Conservation (phyloP, 2,113 vertebrate genomes). For the Ceyx margarethae region DNA sequence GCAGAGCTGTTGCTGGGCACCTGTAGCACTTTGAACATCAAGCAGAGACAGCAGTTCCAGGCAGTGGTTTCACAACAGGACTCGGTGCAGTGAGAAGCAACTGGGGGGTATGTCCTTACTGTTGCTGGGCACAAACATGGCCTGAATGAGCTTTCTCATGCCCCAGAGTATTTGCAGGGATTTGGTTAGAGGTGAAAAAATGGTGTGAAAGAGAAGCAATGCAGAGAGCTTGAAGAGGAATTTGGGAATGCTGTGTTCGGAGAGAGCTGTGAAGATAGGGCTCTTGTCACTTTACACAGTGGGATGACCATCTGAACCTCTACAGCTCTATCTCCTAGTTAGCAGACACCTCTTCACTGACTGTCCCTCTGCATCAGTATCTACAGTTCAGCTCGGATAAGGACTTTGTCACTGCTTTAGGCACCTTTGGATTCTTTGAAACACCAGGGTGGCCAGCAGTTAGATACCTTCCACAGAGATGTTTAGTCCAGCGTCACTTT, state of each 20-base stretch:
- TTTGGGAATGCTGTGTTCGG: neutral
- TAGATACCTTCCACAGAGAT: neutral
- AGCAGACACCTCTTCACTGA: neutral
- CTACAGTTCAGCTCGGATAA: neutral
- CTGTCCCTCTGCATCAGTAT: neutral
- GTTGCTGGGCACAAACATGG: neutral
- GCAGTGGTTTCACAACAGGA: neutral
- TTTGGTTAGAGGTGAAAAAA: neutral
- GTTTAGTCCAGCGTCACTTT: neutral
- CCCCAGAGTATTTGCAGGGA: neutral
- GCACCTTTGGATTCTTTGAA: neutral
- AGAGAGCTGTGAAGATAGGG: neutral
- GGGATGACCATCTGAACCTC: neutral
- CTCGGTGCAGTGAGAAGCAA: neutral
- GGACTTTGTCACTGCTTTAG: neutral
- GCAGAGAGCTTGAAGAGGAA: neutral
- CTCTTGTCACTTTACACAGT: neutral
- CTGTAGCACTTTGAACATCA: rapidly evolving
- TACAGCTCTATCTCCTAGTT: neutral
- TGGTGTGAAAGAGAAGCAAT: neutral
- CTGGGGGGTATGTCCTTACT: neutral
- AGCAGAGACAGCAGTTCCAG: neutral
- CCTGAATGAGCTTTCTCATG: neutral
- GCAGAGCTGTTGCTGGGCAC: neutral
- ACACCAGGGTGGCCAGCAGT: neutral